Evolutionary conservation across 2,888 invertebrate species (phyloP).

Genomic region (Chaitophorus viminalis): DNA sequence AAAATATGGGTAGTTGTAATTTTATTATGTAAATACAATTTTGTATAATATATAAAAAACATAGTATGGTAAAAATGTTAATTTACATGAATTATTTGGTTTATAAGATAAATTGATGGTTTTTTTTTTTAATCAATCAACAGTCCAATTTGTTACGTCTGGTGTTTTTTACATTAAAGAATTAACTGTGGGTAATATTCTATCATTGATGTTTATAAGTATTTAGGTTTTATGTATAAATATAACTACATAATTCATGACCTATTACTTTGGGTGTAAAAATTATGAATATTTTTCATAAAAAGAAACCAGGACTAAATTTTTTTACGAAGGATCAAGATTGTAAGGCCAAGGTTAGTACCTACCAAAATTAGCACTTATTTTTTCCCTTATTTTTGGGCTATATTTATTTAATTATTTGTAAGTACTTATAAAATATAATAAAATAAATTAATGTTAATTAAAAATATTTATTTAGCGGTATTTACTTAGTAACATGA

Average conservation of each 20-base stretch:
- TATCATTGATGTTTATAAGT: slow-evolving; percentile 43
- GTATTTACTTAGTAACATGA: slow-evolving; percentile 32
- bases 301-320: slow-evolving; percentile 18
- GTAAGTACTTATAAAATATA: slow-evolving; percentile 40
- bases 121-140: slow-evolving; percentile 52
- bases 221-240: slow-evolving; percentile 46
- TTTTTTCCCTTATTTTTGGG: slow-evolving; percentile 33
- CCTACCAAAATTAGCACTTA: slow-evolving; percentile 36
- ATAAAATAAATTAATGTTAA: slow-evolving; percentile 42
- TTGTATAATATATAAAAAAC: slow-evolving; percentile 54
- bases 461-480: slow-evolving; percentile 37
- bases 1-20: slow-evolving; percentile 60
- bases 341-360: slow-evolving; percentile 24
- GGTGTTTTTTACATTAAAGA: slow-evolving; percentile 35
- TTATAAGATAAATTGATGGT: slow-evolving; percentile 28
- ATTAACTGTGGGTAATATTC: slow-evolving; percentile 51
- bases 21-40: slow-evolving; percentile 61
- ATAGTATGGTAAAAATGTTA: slow-evolving; percentile 53
- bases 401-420: slow-evolving; percentile 38
- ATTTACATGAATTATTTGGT: slow-evolving; percentile 60
- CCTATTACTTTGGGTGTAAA: slow-evolving; percentile 11
- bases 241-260: slow-evolving; percentile 33
- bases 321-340: not conserved
- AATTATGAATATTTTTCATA: slow-evolving; percentile 24
- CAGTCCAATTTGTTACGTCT: slow-evolving; percentile 47